Percentiles rank a stretch among this genome's conserved stretches.
Evolutionary conservation across 1,140 invertebrate genomes (phyloP).

Genomic region (Linepithema humile): DNA sequence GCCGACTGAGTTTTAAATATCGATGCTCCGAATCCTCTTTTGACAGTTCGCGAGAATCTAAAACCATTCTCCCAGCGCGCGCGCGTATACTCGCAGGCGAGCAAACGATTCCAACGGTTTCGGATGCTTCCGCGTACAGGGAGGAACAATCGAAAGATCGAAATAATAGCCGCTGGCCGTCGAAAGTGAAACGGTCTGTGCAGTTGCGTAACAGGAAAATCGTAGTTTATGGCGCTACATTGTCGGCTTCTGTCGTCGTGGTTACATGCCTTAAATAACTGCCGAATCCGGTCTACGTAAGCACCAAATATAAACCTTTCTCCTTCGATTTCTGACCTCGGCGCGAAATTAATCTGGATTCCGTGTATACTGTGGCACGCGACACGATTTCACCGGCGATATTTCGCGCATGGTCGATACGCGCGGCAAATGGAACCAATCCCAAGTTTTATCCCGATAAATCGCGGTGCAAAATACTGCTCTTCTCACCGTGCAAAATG

Average conservation of each 20-base stretch:
- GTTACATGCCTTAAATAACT: constrained; percentile 37
- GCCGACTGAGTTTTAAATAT: constrained; percentile 53
- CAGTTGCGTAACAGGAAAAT: constrained; percentile 42
- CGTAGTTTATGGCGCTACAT: constrained; percentile 26
- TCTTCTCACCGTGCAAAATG: constrained; percentile 12
- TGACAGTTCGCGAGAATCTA: constrained; percentile 52
- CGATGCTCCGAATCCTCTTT: constrained; percentile 48
- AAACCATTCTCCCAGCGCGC: constrained; percentile 51
- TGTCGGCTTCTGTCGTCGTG: constrained; percentile 22
- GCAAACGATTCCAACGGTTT: constrained; percentile 22
- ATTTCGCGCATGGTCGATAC: constrained; percentile 27
- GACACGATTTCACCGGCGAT: constrained; percentile 39
- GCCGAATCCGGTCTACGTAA: constrained; percentile 17
- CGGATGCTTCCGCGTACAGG: background rate
- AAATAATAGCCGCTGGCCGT: constrained; percentile 37
- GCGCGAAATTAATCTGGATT: constrained; percentile 49
- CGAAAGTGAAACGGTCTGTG: constrained; percentile 36
- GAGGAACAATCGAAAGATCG: constrained; percentile 41
- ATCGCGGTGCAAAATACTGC: constrained; percentile 48
- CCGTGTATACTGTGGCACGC: constrained; percentile 21
- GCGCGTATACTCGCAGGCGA: background rate
- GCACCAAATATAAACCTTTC: constrained; percentile 32
- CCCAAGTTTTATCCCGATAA: constrained; percentile 48
- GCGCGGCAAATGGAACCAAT: constrained; percentile 7
- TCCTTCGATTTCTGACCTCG: constrained; percentile 33